These are phyloP conservation scores for Arvicanthis niloticus DNA, from an alignment of 2,113 vertebrate species.

Conservation along the genomic window DNA sequence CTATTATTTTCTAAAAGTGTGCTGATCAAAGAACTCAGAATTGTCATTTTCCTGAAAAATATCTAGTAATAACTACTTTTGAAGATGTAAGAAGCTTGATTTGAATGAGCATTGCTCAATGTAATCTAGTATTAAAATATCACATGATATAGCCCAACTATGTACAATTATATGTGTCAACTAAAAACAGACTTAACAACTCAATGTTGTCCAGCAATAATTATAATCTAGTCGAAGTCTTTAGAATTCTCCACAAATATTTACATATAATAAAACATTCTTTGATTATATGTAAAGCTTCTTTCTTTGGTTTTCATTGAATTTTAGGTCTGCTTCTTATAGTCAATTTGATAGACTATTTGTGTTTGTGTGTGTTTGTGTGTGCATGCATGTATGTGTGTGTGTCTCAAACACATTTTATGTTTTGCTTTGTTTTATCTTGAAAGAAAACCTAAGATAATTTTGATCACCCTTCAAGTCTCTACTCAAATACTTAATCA, in stretches of 20 bases:
- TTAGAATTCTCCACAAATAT: neutral
- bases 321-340: neutral
- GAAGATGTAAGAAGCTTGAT: neutral
- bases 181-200: neutral
- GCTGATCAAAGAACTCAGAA: neutral
- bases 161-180: too few relatives aligned
- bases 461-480: neutral
- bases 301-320: neutral
- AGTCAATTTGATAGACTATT: neutral
- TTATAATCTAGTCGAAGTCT: neutral
- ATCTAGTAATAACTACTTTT: neutral
- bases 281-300: neutral
- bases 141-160: neutral
- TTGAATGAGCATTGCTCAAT: neutral
- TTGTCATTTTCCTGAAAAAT: neutral
- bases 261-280: neutral
- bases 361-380: neutral
- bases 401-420: neutral
- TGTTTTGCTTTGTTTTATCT: neutral
- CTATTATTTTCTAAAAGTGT: neutral
- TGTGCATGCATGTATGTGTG: neutral
- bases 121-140: neutral
- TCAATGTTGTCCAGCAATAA: neutral
- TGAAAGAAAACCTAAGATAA: neutral
- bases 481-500: neutral